Evolutionary conservation across 2,888 invertebrate genomes (phyloP).

Genomic region (Heliconius hortense): DNA sequence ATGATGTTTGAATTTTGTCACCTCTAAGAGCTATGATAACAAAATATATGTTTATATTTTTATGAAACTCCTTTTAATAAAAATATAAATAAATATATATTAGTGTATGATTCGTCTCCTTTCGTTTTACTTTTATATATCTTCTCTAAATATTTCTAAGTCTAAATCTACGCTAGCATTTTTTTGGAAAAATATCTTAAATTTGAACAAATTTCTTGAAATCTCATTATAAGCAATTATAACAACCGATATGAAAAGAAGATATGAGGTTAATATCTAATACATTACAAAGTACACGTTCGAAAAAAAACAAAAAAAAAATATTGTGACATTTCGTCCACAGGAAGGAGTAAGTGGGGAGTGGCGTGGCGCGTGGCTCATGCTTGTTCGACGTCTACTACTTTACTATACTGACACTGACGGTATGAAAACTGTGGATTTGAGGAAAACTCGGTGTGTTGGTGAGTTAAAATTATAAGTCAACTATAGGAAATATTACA

Average conservation of each 20-base stretch:
- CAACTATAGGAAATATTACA: not conserved
- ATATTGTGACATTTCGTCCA: conserved; percentile 27
- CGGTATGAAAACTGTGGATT: conserved; percentile 85
- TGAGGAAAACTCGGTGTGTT: conserved; percentile 90
- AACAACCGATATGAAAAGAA: not conserved
- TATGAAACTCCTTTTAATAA: too few relatives aligned
- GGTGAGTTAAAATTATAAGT: conserved; percentile 77
- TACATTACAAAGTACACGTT: too few relatives aligned
- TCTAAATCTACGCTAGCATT: too few relatives aligned
- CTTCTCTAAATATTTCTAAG: too few relatives aligned
- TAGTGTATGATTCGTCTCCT: too few relatives aligned
- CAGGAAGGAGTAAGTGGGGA: conserved; percentile 87
- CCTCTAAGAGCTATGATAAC: not conserved
- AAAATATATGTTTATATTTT: not conserved
- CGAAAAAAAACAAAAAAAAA: too few relatives aligned
- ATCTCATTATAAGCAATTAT: not conserved
- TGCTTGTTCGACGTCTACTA: conserved; percentile 85
- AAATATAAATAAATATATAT: too few relatives aligned
- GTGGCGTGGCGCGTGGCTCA: conserved; percentile 92
- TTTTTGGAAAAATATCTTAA: too few relatives aligned
- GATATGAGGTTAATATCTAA: not conserved
- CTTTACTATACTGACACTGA: conserved; percentile 66
- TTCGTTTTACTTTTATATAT: not conserved
- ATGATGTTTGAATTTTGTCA: not conserved
- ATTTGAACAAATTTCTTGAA: not conserved